Evolutionary conservation across 2,888 invertebrate genomes (phyloP).

Genomic region (Disparrhopalites patrizii): DNA sequence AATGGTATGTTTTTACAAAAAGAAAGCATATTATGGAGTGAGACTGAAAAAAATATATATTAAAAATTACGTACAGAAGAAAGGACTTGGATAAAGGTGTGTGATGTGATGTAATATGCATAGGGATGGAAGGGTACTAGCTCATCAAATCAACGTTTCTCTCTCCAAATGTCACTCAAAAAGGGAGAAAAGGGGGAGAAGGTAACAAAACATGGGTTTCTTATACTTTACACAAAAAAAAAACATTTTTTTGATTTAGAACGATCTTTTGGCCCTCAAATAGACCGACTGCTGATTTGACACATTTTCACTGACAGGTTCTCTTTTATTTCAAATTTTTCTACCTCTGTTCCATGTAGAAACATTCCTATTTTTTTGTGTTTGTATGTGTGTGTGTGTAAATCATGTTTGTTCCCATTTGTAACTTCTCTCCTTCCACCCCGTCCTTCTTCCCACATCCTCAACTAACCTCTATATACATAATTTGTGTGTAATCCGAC

Average conservation of each 20-base stretch:
- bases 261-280: conserved; percentile 19
- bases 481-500: too few relatives aligned
- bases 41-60: too few relatives aligned
- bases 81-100: too few relatives aligned
- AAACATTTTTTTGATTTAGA: conserved; percentile 22
- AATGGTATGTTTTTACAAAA: too few relatives aligned
- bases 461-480: too few relatives aligned
- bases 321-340: conserved; percentile 27
- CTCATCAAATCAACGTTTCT: conserved; percentile 34
- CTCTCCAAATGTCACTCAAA: conserved; percentile 32
- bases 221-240: conserved; percentile 9
- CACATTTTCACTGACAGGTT: conserved; percentile 30
- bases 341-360: conserved; percentile 8
- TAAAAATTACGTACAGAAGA: too few relatives aligned
- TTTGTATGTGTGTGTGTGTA: too few relatives aligned
- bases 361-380: neutral
- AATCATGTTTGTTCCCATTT: too few relatives aligned
- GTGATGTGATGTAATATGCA: too few relatives aligned
- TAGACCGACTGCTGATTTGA: conserved; percentile 35
- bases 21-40: too few relatives aligned
- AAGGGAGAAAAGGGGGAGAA: conserved; percentile 3
- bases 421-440: too few relatives aligned
- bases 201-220: neutral
- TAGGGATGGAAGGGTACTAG: conserved; percentile 22
- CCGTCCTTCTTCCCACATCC: too few relatives aligned